Evolutionary conservation across 2,888 invertebrate species (phyloP), one percentile per base, ranked within the genome.

Genomic region (Lepeophtheirus nordmannii): DNA sequence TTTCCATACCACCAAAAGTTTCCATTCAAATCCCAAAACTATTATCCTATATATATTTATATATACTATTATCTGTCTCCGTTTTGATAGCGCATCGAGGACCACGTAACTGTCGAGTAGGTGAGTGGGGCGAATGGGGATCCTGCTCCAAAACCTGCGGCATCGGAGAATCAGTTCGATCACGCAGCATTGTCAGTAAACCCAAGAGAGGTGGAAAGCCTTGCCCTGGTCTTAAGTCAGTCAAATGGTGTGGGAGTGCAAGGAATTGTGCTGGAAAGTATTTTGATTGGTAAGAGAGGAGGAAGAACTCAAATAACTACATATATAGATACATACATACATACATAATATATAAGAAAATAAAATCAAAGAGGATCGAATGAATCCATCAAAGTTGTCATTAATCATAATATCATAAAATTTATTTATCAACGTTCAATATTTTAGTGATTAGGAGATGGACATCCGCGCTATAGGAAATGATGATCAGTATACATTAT

Each of bases 131-230:
- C 37, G 83, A 84, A 67, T 91, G 89, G 91, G 85, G 86, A 73
- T 79, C 83, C 10, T 93, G 93, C 79, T 87, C 85, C 76, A 85
- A 86, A 73, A 85, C 86, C 65, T 90, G 92, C 74, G 90, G 90
- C 69, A 89, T 91, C 69, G 92, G 93, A 30, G 87, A 89, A 73
- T 87, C 87, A 76, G 81, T 85, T 75, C 83, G 92, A 71, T 83
- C 83, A 71, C 81, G 91, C 69, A 82, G 84, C 71, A 83, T 92
- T 67, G 77, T 85, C 70, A 84, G 85, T 72, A 84, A 86, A 71
- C 84, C 87, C 67, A 80, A 86, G 68, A 80, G 87, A 14, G 89
- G 88, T 14, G 92, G 92, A 11, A 79, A 82, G 38, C 80, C 84
- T 9, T 93, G 93, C 78, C 89, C 89, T 9, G 85, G 88, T 12